Evolutionary conservation across 2,888 invertebrate species (phyloP), one percentile per base, ranked within the genome.

Genomic region (Brachyptera risi): DNA sequence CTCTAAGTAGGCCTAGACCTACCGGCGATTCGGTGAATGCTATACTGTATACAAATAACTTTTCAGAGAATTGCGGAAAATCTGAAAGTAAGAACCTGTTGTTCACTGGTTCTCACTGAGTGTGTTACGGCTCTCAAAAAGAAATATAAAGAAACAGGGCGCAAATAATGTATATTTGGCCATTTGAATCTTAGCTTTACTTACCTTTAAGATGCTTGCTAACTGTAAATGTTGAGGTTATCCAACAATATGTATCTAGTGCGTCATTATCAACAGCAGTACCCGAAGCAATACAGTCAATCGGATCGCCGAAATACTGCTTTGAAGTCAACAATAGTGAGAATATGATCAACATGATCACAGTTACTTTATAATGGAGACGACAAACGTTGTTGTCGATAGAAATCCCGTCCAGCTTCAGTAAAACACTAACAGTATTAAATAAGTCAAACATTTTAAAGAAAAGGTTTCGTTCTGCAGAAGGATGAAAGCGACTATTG

Each of bases 271-370:
- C 77, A 3, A 56, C 17, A 11, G 1, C 17, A 37, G 5, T 2
- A 17, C 17, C 27, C 31, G 1, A 11, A 1, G 26, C 11, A 71
- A 84, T 79, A 73, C 92, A 92, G 68, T 87, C 83, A 57, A 93
- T 90, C 0, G 92, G 91, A 68, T 92, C 89, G 0, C 92, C 92
- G 68, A 92, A 90, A 75, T 90, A 91, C 73, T 92, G 90, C 69
- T 88, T 88, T 13, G 89, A 85, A 23, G 89, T 87, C 47, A 92
- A 82, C 68, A 92, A 72, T 68, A 90, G 75, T 1, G 88, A 86
- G 74, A 87, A 89, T 23, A 86, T 81, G 40, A 90, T 76, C 63
- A 92, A 75, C 70, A 91, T 79, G 56, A 87, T 80, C 54, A 87
- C 85, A 0, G 90, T 87, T 35, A 83, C 79, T 71, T 85, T 84